Evolutionary conservation across 1,140 invertebrate genomes (phyloP), one percentile per base, ranked within the genome.

Genomic region (Spodoptera litura): DNA sequence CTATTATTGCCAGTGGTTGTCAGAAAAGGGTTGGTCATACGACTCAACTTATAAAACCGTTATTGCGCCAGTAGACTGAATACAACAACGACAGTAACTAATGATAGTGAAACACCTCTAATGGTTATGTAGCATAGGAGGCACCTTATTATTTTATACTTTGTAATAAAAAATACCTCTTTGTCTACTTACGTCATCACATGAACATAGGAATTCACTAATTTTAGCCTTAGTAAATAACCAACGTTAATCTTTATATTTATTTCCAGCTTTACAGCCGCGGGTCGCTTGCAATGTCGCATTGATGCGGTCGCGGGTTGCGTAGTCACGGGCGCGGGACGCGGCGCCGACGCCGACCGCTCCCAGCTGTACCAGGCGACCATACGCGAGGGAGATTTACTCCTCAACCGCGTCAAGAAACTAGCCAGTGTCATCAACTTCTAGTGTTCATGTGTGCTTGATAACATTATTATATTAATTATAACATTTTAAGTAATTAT

Each of bases 351-450:
- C 97, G 97, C 93, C 8, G 94, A 94, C 85, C 90, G 94, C 71
- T 93, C 93, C 52, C 95, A 96, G 73, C 96, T 97, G 68, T 99
- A 99, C 94, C 99, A 99, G 95, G 97, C 98, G 5, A 99, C 98
- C 83, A 99, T 99, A 75, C 99, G 99, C 90, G 98, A 99, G 95
- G 99, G 99, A 9, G 99, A 99, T 95, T 96, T 99, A 71, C 96
- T 99, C 4, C 96, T 99, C 52, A 99, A 99, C 92, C 96, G 99
- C 88, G 98, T 99, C 83, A 99, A 99, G 95, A 99, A 99, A 95
- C 95, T 99, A 38, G 99, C 99, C 84, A 97, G 99, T 89, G 99
- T 99, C 83, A 99, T 99, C 93, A 99, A 99, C 95, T 99, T 99
- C 96, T 99, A 96, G 96, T 31, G 27, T 31, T 75, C n/a, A 64